A percentile compares a stretch with the other conserved stretches of the same genome.
These are phyloP conservation scores for Zaprionus camerounensis DNA, from an alignment of 1,140 invertebrate species.

Conservation along the genomic window DNA sequence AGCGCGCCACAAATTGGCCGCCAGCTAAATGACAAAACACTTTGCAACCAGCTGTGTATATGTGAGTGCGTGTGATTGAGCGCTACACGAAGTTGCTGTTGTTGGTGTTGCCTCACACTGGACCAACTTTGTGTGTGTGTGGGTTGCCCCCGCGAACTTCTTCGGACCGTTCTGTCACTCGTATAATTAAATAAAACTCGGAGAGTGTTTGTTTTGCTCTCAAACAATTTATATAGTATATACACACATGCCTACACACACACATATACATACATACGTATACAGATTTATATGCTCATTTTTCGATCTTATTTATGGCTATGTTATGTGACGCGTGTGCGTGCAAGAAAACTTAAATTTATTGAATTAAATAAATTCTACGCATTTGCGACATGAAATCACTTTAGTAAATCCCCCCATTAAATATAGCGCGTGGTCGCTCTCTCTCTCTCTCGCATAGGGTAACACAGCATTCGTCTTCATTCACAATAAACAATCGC, in stretches of 20 bases:
- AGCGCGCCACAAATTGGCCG: constrained; percentile 60
- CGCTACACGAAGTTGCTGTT: constrained; percentile 32
- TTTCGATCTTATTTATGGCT: constrained; percentile 67
- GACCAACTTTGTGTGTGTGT: constrained; percentile 35
- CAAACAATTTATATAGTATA: constrained; percentile 33
- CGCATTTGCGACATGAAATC: constrained; percentile 49
- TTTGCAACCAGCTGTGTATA: constrained; percentile 26
- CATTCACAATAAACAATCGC: constrained; percentile 18
- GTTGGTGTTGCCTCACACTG: constrained; percentile 10
- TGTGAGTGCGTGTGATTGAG: constrained; percentile 49
- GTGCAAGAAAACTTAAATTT: constrained; percentile 46
- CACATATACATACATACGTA: not conserved
- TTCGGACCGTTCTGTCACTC: constrained; percentile 38
- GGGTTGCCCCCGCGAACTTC: constrained; percentile 45
- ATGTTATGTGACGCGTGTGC: constrained; percentile 60
- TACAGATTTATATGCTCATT: constrained; percentile 35
- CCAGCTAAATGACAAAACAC: constrained; percentile 69
- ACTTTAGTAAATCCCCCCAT: constrained; percentile 53
- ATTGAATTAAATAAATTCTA: constrained; percentile 47
- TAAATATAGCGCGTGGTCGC: not conserved
- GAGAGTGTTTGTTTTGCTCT: constrained; percentile 26
- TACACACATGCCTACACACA: not conserved
- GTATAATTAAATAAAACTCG: constrained; percentile 23
- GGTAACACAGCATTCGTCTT: not conserved
- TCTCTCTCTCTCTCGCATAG: not conserved